A percentile compares a stretch with the other conserved stretches of the same genome.
phyloP scores from a whole-genome alignment of 2,888 invertebrate genomes.

The Ypsolopha sequella region DNA sequence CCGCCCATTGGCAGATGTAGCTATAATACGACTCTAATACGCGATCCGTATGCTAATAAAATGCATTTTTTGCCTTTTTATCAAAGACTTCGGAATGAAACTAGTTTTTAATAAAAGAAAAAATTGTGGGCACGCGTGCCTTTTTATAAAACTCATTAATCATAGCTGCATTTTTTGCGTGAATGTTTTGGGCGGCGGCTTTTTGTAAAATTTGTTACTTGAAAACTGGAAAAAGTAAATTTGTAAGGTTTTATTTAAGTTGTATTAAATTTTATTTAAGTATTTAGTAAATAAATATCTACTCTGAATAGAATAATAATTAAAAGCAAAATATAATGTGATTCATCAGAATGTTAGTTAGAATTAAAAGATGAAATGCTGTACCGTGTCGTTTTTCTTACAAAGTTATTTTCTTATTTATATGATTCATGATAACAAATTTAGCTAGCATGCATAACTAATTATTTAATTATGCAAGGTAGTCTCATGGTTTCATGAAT shows the following conservation, averaged over 20 bases:
- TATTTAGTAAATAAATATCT: too few relatives aligned
- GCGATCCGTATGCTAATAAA: conserved; percentile 49
- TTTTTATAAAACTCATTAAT: background rate
- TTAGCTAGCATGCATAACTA: conserved; percentile 30
- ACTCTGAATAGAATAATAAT: background rate
- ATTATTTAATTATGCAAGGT: conserved; percentile 30
- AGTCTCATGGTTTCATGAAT: conserved; percentile 21
- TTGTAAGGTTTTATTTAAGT: too few relatives aligned
- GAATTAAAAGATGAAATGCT: too few relatives aligned
- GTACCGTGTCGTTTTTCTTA: too few relatives aligned
- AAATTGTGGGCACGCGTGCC: conserved; percentile 55
- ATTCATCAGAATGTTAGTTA: background rate
- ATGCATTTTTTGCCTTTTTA: conserved; percentile 26
- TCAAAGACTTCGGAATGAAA: conserved; percentile 21
- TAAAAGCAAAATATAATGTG: background rate
- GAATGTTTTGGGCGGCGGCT: background rate
- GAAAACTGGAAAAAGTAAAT: too few relatives aligned
- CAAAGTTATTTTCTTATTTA: background rate
- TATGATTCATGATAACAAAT: conserved; percentile 26
- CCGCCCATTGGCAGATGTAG: conserved; percentile 55
- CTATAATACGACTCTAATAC: conserved; percentile 31
- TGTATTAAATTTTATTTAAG: too few relatives aligned
- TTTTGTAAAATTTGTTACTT: background rate
- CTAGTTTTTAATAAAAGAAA: conserved; percentile 32
- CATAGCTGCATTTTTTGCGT: background rate